A percentile compares a stretch with the other conserved stretches of the same genome.
phyloP scores from a whole-genome alignment of 30 jellyfish, hydroid and myxozoan genomes.

The Phacellophora camtschatica region DNA sequence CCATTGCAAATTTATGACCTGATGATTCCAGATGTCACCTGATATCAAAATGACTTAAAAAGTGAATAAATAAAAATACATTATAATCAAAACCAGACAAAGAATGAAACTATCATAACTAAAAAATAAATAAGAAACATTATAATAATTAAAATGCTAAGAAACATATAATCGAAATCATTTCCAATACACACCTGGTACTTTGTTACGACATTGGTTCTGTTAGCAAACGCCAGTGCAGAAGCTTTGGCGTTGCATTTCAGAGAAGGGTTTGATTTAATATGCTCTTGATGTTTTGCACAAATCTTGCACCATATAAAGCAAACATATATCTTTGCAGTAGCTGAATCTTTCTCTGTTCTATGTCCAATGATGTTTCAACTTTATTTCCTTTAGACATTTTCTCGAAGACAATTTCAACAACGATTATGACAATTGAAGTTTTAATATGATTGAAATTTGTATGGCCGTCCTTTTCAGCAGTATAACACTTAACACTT shows the following conservation, averaged over 20 bases:
- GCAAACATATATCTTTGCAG: not conserved
- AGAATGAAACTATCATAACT: no score
- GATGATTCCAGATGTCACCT: not conserved
- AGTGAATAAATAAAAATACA: no score
- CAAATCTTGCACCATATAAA: no score
- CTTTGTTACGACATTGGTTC: slow-evolving; percentile 8
- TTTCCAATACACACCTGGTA: slow-evolving; percentile 33
- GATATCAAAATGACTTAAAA: not conserved
- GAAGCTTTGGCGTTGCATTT: not conserved
- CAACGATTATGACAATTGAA: no score
- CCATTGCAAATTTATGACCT: slow-evolving; percentile 19
- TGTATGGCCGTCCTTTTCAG: no score
- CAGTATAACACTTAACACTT: no score
- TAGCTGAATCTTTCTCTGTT: not conserved
- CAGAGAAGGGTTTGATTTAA: not conserved
- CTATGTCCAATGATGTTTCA: not conserved
- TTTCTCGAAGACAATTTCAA: not conserved
- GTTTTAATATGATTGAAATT: no score
- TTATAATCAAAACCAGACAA: no score
- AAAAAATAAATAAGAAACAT: no score
- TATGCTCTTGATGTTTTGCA: no score
- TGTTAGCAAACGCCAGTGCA: slow-evolving; percentile 2
- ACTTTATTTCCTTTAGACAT: not conserved
- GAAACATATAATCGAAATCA: no score
- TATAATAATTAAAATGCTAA: no score